Percentiles rank a stretch among this genome's conserved stretches.
Evolutionary conservation across 2,113 vertebrate genomes (phyloP).

Genomic region (Sinocyclocheilus anshuiensis): DNA sequence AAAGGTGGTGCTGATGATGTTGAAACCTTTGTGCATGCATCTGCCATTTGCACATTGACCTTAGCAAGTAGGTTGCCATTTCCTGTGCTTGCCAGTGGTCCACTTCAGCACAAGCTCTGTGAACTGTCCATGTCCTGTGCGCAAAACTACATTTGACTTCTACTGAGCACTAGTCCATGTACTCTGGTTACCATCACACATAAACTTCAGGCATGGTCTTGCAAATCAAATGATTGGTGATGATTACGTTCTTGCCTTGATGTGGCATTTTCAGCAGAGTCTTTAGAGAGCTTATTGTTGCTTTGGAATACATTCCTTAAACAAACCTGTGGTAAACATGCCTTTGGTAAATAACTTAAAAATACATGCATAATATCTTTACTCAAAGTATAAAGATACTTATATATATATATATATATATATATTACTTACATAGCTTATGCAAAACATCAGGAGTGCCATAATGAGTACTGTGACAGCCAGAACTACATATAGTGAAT

Average conservation of each 20-base stretch:
- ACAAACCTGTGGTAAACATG: slow-evolving; percentile 55
- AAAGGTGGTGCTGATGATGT: background rate
- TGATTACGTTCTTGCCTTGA: slow-evolving; percentile 25
- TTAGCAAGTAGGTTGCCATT: background rate
- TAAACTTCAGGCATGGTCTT: slow-evolving; percentile 22
- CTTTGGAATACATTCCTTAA: slow-evolving; percentile 56
- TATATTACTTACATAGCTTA: slow-evolving; percentile 71
- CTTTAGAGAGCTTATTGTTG: slow-evolving; percentile 41
- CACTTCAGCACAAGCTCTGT: background rate
- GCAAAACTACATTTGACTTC: background rate
- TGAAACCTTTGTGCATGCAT: background rate
- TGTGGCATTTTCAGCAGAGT: slow-evolving; percentile 29
- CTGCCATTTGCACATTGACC: background rate
- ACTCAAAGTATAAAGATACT: background rate
- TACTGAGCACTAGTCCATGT: background rate
- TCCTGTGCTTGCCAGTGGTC: background rate
- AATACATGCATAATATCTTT: background rate
- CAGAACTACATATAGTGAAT: slow-evolving; percentile 38
- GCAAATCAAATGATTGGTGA: slow-evolving; percentile 29
- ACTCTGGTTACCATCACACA: slow-evolving; percentile 42
- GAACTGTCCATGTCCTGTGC: background rate
- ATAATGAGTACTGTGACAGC: slow-evolving; percentile 56
- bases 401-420: background rate
- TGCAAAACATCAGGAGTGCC: slow-evolving; percentile 52
- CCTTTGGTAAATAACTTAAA: background rate